Conservation (phyloP, 2,888 invertebrate species). For the Harmothoe impar region DNA sequence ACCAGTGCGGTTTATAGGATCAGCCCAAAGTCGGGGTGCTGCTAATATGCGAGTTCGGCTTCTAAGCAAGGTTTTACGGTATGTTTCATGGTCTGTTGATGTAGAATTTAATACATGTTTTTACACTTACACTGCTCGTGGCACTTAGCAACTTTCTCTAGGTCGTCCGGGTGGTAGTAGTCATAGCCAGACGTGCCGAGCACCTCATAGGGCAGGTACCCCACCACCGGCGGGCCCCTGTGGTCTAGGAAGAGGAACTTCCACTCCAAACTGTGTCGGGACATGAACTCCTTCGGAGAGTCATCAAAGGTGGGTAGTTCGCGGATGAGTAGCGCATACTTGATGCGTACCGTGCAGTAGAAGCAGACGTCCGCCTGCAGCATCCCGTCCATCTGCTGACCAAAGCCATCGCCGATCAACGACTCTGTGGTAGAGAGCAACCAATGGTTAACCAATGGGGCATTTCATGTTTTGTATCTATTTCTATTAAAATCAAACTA, state of each 20-base stretch:
- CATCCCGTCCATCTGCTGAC: slow-evolving; percentile 17
- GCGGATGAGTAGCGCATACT: slow-evolving; percentile 91
- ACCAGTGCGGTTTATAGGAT: too few species aligned
- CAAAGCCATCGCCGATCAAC: not conserved
- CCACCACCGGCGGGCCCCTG: slow-evolving; percentile 94
- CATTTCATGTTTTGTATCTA: too few species aligned
- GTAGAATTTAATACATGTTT: too few species aligned
- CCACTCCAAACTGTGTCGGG: slow-evolving; percentile 96
- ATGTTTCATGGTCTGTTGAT: too few species aligned
- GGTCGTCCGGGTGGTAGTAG: slow-evolving; percentile 96
- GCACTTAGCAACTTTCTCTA: slow-evolving; percentile 92
- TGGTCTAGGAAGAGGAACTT: slow-evolving; percentile 96
- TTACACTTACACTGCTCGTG: slow-evolving; percentile 92
- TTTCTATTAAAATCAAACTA: too few species aligned
- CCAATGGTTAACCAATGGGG: too few species aligned
- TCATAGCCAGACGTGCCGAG: slow-evolving; percentile 97
- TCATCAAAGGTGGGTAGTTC: slow-evolving; percentile 88
- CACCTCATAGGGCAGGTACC: slow-evolving; percentile 96
- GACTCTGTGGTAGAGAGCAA: too few species aligned
- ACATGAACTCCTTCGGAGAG: slow-evolving; percentile 92
- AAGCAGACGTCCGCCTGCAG: slow-evolving; percentile 72
- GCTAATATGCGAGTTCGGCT: too few species aligned
- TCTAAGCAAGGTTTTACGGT: too few species aligned
- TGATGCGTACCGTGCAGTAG: slow-evolving; percentile 87
- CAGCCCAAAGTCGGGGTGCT: too few species aligned